A percentile compares a stretch with the other conserved stretches of the same genome.
These are phyloP conservation scores for Mythimna vitellina DNA, from an alignment of 2,888 invertebrate species.

Conservation along the genomic window DNA sequence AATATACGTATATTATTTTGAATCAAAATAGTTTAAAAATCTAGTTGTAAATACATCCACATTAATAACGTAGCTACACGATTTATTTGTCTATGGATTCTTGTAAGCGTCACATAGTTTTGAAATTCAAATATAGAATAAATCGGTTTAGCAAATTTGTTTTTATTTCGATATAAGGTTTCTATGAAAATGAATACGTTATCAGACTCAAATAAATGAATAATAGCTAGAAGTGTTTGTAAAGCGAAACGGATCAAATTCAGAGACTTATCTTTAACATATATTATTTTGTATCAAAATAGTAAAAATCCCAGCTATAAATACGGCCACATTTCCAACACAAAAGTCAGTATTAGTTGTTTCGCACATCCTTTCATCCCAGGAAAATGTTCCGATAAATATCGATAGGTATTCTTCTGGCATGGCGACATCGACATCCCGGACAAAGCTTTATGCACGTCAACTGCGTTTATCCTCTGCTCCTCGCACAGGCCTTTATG, in stretches of 20 bases:
- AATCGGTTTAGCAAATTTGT: slow-evolving; percentile 32
- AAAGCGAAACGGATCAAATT: slow-evolving; percentile 17
- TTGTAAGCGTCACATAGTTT: slow-evolving; percentile 28
- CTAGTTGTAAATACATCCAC: neutral
- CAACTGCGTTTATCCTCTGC: slow-evolving; percentile 64
- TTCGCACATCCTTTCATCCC: slow-evolving; percentile 54
- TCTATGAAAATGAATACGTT: slow-evolving; percentile 45
- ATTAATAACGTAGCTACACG: slow-evolving; percentile 1
- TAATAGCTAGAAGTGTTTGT: slow-evolving; percentile 18
- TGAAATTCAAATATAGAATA: slow-evolving; percentile 46
- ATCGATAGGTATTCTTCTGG: slow-evolving; percentile 66
- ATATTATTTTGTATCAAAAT: slow-evolving; percentile 11
- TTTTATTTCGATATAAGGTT: slow-evolving; percentile 29
- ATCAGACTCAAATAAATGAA: slow-evolving; percentile 33
- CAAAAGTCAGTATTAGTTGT: slow-evolving; percentile 54
- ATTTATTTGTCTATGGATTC: slow-evolving; percentile 20
- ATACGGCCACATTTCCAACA: slow-evolving; percentile 11
- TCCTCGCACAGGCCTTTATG: slow-evolving; percentile 65
- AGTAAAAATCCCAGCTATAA: neutral
- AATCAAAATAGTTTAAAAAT: neutral
- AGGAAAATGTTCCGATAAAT: slow-evolving; percentile 58
- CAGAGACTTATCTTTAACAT: slow-evolving; percentile 9
- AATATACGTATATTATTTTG: slow-evolving; percentile 7
- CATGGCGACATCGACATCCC: slow-evolving; percentile 56
- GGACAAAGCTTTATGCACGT: slow-evolving; percentile 68